Conservation (phyloP, 2,797 vertebrate species). For the Pipistrellus pipistrellus region DNA sequence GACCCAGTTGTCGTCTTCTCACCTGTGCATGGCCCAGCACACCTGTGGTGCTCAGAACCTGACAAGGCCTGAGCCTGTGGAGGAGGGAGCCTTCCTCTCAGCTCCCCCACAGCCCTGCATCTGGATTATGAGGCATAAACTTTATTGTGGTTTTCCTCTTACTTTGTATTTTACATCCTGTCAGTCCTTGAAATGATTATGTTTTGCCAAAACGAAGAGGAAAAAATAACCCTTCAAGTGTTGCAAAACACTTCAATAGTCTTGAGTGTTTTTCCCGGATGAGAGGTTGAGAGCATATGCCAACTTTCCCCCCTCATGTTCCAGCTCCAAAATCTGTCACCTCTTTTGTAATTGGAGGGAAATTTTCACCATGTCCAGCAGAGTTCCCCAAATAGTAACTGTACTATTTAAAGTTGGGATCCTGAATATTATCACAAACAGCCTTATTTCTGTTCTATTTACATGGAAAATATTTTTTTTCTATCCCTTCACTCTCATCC, state of each 20-base stretch:
- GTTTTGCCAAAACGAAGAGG: conserved; percentile 33
- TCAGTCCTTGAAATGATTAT: conserved; percentile 31
- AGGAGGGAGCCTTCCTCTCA: neutral
- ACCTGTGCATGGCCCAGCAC: neutral
- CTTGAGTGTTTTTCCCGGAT: conserved; percentile 41
- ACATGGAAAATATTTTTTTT: no score
- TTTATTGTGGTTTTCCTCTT: conserved; percentile 49
- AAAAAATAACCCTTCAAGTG: neutral
- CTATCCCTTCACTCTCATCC: no score
- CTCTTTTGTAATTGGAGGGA: neutral
- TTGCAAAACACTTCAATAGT: conserved; percentile 12
- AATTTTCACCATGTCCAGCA: neutral
- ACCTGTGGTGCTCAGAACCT: neutral
- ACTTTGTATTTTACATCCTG: conserved; percentile 45
- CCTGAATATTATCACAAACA: neutral
- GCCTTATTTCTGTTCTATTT: neutral
- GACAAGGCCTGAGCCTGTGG: neutral
- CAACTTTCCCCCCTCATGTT: neutral
- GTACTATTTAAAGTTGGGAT: neutral
- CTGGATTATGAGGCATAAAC: conserved; percentile 34
- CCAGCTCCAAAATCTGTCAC: conserved; percentile 3
- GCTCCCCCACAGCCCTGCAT: neutral
- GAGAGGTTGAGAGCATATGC: neutral
- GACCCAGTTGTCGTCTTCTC: conserved; percentile 23
- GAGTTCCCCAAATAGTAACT: neutral